These are phyloP conservation scores for Pelecanus crispus DNA, from an alignment of 2,113 vertebrate genomes.

Conservation along the genomic window DNA sequence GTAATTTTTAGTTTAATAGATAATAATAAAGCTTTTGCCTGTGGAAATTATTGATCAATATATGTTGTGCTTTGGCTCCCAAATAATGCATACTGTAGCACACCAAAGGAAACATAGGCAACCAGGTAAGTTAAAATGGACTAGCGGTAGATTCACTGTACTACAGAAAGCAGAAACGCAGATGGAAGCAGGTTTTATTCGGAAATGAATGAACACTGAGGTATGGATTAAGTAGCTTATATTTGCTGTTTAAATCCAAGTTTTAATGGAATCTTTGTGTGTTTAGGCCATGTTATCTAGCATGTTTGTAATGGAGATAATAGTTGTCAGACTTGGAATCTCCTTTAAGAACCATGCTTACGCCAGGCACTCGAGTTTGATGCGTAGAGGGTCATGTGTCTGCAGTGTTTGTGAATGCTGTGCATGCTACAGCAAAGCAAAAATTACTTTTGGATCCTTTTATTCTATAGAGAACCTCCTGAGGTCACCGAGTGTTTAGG, in stretches of 20 bases:
- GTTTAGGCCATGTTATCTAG: neutral
- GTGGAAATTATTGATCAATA: neutral
- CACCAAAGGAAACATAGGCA: neutral
- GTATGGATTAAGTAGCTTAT: neutral
- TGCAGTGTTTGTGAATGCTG: neutral
- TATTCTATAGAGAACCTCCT: neutral
- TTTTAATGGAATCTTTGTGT: neutral
- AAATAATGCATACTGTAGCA: neutral
- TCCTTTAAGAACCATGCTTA: neutral
- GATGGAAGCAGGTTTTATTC: neutral
- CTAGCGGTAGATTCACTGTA: neutral
- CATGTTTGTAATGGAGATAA: accelerated
- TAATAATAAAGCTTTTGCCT: neutral
- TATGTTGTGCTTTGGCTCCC: neutral
- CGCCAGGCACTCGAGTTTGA: neutral
- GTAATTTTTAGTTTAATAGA: neutral
- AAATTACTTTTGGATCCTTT: neutral
- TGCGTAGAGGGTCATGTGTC: neutral
- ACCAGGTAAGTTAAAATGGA: neutral
- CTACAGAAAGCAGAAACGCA: neutral
- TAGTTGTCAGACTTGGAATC: neutral
- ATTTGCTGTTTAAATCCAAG: neutral
- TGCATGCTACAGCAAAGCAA: neutral
- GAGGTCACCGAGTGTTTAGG: neutral
- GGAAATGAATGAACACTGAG: neutral